phyloP scores from a whole-genome alignment of 2,113 vertebrate species.

The Podiceps cristatus region DNA sequence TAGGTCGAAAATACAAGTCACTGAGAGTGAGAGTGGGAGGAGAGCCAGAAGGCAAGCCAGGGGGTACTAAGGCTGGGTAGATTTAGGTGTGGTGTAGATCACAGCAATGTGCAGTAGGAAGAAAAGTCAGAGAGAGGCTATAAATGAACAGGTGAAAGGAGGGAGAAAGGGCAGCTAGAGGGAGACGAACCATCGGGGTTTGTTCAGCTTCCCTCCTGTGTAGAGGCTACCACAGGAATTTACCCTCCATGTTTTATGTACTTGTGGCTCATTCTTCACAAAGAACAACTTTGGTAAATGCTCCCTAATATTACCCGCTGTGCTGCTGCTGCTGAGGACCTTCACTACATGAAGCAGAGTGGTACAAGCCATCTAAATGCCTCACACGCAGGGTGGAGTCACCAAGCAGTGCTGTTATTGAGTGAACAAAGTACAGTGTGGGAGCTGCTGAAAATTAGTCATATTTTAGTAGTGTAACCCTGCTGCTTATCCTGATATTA shows the following conservation, averaged over 20 bases:
- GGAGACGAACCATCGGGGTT: not conserved
- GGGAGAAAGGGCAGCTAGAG: not conserved
- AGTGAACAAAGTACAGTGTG: not conserved
- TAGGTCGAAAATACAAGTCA: not conserved
- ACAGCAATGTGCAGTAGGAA: not conserved
- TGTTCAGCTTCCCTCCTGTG: not conserved
- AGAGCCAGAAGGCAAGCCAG: not conserved
- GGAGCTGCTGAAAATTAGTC: conserved; percentile 21
- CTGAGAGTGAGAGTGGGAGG: not conserved
- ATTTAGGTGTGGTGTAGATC: not conserved
- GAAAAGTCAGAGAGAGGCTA: not conserved
- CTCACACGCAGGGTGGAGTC: not conserved
- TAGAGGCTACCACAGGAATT: not conserved
- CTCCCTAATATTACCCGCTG: not conserved
- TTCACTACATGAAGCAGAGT: not conserved
- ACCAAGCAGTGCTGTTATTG: not conserved
- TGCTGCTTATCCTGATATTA: not conserved
- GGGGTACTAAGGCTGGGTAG: not conserved
- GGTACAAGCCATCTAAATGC: not conserved
- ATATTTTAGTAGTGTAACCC: not conserved
- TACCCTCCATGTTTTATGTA: not conserved
- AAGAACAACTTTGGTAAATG: not conserved
- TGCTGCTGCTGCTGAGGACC: not conserved
- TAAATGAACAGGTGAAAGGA: not conserved
- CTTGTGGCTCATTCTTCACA: not conserved